Evolutionary conservation across 2,888 invertebrate genomes (phyloP).

Genomic region (Parochlus steinenii): DNA sequence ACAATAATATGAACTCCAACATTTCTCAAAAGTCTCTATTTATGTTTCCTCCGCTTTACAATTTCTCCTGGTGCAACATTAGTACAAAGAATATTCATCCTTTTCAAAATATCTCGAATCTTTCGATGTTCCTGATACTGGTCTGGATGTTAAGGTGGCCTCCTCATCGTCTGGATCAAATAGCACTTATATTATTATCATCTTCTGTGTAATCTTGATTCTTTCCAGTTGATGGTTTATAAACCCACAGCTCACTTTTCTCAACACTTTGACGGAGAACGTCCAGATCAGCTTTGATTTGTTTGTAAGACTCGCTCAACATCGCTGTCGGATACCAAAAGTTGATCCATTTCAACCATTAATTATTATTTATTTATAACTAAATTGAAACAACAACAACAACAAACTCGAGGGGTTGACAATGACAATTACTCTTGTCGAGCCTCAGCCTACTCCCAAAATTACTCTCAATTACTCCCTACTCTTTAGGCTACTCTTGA

Average conservation of each 20-base stretch:
- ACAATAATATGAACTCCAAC: conserved; percentile 96
- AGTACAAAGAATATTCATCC: conserved; percentile 89
- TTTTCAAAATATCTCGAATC: conserved; percentile 72
- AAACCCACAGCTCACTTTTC: conserved; percentile 97
- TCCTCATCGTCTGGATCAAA: conserved; percentile 49
- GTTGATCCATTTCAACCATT: no score
- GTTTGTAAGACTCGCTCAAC: conserved; percentile 97
- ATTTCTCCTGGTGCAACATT: conserved; percentile 35
- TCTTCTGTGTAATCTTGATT: conserved; percentile 22
- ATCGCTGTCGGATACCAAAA: conserved; percentile 90
- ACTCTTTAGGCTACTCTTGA: no score
- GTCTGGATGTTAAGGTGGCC: conserved; percentile 55
- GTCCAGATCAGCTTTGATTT: conserved; percentile 92
- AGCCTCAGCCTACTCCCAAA: no score
- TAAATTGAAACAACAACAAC: no score
- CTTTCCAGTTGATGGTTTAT: conserved; percentile 50
- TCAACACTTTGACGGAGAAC: conserved; percentile 87
- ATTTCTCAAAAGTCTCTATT: conserved; percentile 85
- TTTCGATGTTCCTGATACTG: conserved; percentile 66
- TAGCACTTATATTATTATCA: no score
- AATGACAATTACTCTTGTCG: no score
- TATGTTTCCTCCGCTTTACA: conserved; percentile 66
- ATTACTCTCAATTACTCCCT: no score
- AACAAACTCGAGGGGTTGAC: no score
- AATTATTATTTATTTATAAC: no score